These are phyloP conservation scores for Tangara arthus DNA, from an alignment of 2,797 vertebrate species.

Conservation along the genomic window DNA sequence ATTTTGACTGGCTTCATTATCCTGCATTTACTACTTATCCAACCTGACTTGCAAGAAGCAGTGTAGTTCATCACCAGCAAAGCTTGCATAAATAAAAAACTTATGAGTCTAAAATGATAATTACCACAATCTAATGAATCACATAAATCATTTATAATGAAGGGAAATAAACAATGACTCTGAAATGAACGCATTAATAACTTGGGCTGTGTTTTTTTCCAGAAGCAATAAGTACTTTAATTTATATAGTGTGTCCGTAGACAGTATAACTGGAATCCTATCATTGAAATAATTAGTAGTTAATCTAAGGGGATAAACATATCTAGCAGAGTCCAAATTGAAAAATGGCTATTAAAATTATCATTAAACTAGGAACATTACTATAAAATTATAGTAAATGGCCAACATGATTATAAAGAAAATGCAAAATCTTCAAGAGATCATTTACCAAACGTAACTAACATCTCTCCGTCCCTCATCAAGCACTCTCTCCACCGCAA, in stretches of 20 bases:
- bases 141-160: constrained; percentile 78
- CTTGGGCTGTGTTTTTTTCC: constrained; percentile 15
- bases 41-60: constrained; percentile 39
- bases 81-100: constrained; percentile 57
- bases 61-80: constrained; percentile 50
- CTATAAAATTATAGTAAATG: constrained; percentile 10
- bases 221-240: constrained; percentile 63
- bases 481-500: background rate
- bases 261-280: constrained; percentile 58
- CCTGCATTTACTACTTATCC: constrained; percentile 26
- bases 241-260: constrained; percentile 63
- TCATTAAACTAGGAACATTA: constrained; percentile 48
- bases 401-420: background rate
- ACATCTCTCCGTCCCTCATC: background rate
- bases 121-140: constrained; percentile 77
- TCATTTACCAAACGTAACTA: background rate
- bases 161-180: constrained; percentile 68
- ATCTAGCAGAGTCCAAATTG: constrained; percentile 40
- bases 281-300: constrained; percentile 70
- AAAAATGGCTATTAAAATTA: constrained; percentile 61
- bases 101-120: constrained; percentile 74
- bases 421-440: background rate
- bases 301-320: constrained; percentile 67
- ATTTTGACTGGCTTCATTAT: constrained; percentile 57
- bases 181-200: constrained; percentile 72